Conservation (phyloP, 1,140 invertebrate species). For the Chironomus tepperi region DNA sequence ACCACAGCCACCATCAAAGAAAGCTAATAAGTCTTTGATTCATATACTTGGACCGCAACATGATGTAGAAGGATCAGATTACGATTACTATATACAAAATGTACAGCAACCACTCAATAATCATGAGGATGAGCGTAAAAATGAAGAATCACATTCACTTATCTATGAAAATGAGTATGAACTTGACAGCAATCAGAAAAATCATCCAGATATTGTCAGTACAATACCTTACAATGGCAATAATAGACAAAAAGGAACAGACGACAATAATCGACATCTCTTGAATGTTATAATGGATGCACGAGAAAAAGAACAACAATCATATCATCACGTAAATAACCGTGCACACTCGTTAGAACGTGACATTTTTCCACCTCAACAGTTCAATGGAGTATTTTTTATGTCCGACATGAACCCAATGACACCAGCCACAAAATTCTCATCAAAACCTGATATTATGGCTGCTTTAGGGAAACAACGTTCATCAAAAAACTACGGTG, state of each 20-base stretch:
- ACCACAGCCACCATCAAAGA: conserved; percentile 51
- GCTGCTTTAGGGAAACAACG: conserved; percentile 52
- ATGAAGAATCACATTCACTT: conserved; percentile 26
- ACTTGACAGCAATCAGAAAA: conserved; percentile 47
- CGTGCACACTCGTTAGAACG: conserved; percentile 27
- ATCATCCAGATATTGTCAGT: conserved; percentile 42
- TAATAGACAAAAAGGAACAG: conserved; percentile 18
- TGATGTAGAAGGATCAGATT: conserved; percentile 38
- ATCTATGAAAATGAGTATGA: conserved; percentile 41
- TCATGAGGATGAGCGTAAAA: conserved; percentile 30
- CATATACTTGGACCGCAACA: conserved; percentile 43
- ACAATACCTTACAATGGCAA: conserved; percentile 30
- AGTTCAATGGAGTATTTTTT: conserved; percentile 42
- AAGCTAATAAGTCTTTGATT: conserved; percentile 46
- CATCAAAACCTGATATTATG: conserved; percentile 42
- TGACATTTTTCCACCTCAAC: conserved; percentile 37
- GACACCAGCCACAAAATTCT: conserved; percentile 34
- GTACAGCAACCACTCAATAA: conserved; percentile 28
- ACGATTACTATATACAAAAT: conserved; percentile 33
- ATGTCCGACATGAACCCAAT: conserved; percentile 38
- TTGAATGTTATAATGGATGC: conserved; percentile 46
- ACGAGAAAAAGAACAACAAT: conserved; percentile 39
- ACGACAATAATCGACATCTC: conserved; percentile 40
- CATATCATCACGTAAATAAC: background rate
- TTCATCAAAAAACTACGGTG: conserved; percentile 45